Base-by-base conservation (phyloP, 2,888 invertebrate genomes). In the Macrophya alboannulata region DNA sequence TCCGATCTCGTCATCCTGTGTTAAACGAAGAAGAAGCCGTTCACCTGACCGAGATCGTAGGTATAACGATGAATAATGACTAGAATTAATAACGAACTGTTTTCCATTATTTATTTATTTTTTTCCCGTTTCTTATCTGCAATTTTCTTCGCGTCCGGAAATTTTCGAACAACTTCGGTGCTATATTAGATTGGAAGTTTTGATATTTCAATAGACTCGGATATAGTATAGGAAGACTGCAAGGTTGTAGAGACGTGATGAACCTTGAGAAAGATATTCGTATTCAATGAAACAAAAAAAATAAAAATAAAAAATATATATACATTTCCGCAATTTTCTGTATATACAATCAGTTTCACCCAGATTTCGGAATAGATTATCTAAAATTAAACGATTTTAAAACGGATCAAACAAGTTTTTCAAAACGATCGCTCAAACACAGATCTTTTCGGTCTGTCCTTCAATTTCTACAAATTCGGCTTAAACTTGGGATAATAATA, bases 11-110 rank as follows among this genome's bases (percentile, higher is more conserved):
- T 8, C 45, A n/a, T 72, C 37, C 55, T 17, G 17, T n/a, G 10
- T n/a, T 3, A 9, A 15, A 37, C 68, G 9, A 10, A 68, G 5
- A 15, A 76, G 48, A 25, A 76, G 17, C 76, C 31, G 76, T 76
- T 76, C 76, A 72, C 72, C 48, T 48, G 76, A 51, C 48, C 15
- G 21, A 76, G n/a, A 55, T n/a, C n/a, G 8, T 8, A n/a, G n/a
- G 5, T n/a, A n/a, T n/a, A 15, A 15, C 17, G 5, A 51, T 5
- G 15, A 17, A 51, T 17, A 5, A 17, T 5, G 0, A 15, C 17
- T 51, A 51, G 5, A 51, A 51, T 51, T 51, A 31, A 31, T 31
- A 31, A 31, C 31, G 3, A 31, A 31, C 3, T 31, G 31, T 3
- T 31, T 31, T 31, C 31, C 31, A 31, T 31, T 31, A 31, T 31